Evolutionary conservation across 2,797 vertebrate genomes (phyloP), one percentile per base, ranked within the genome.

Genomic region (Onychomys leucogaster): DNA sequence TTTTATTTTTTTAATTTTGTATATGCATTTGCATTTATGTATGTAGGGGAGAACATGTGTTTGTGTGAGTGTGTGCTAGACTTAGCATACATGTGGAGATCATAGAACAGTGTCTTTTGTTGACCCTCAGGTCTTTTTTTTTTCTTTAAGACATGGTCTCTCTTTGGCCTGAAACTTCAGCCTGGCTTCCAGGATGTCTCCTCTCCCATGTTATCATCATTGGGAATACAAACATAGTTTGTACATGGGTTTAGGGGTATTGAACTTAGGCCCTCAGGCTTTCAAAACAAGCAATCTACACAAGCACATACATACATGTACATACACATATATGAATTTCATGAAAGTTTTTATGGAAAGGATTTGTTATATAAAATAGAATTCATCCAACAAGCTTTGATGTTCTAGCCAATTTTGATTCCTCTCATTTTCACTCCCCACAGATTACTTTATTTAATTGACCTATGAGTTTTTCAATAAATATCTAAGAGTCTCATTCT

Each of bases 361-460:
- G 1, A 34, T 65, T 43, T 69, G 41, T 86, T 96, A 94, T 87
- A 67, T 86, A 86, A 95, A 96, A 94, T 90, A 77, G 93, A 91
- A 65, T 87, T 34, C 80, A 78, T 52, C 32, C 11, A 94, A 52
- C 14, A 83, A 76, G 81, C 73, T 85, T 93, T 85, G 19, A 86
- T 14, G 46, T 94, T 52, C 71, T 94, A 67, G 21, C 4, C 34
- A 81, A 76, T 59, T 96, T 87, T 59, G 82, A 82, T 84, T 86
- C 10, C 84, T 76, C 94, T 95, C 13, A 78, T 77, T 95, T 96
- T 55, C 73, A 55, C 46, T 23, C 17, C 81, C 13, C 41, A 86
- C 76, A 77, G 71, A 89, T 81, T 73, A n/a, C 27, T 97, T 95
- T 37, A 83, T 78, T 92, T 92, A 83, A 88, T 95, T 80, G 41